These are phyloP conservation scores for Donacobius atricapilla DNA, from an alignment of 2,113 vertebrate genomes.

Conservation along the genomic window DNA sequence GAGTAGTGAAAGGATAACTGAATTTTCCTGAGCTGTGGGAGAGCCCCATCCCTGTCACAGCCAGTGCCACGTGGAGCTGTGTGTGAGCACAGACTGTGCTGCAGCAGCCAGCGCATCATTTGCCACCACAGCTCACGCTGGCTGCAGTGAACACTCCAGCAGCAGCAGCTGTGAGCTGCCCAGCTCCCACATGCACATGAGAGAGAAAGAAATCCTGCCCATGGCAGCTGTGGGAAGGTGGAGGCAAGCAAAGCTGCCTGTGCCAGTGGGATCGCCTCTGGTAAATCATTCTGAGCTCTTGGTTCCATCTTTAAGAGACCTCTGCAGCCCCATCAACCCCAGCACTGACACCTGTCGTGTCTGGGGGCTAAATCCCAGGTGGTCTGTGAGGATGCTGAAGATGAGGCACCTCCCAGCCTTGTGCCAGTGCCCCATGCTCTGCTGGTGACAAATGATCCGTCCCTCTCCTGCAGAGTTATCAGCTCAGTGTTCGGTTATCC, in stretches of 20 bases:
- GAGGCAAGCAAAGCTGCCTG: neutral
- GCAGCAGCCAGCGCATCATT: neutral
- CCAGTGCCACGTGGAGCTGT: rapidly evolving
- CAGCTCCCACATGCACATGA: neutral
- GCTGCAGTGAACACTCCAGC: neutral
- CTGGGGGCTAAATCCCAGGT: neutral
- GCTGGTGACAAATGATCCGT: neutral
- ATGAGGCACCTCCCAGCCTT: neutral
- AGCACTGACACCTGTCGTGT: neutral
- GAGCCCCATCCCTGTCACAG: neutral
- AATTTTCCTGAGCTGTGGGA: neutral
- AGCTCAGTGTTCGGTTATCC: neutral
- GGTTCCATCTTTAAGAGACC: neutral
- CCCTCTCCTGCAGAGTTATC: rapidly evolving
- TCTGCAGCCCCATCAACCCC: neutral
- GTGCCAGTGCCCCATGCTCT: rapidly evolving
- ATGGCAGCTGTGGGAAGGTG: neutral
- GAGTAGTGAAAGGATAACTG: neutral
- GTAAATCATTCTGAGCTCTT: neutral
- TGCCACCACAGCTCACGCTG: neutral
- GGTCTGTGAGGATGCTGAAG: neutral
- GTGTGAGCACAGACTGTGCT: neutral
- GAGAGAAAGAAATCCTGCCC: neutral
- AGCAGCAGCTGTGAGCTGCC: neutral
- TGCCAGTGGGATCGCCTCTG: neutral